Evolutionary conservation across 2,888 invertebrate species (phyloP), one percentile per base, ranked within the genome.

Genomic region (Subacronicta megacephala): DNA sequence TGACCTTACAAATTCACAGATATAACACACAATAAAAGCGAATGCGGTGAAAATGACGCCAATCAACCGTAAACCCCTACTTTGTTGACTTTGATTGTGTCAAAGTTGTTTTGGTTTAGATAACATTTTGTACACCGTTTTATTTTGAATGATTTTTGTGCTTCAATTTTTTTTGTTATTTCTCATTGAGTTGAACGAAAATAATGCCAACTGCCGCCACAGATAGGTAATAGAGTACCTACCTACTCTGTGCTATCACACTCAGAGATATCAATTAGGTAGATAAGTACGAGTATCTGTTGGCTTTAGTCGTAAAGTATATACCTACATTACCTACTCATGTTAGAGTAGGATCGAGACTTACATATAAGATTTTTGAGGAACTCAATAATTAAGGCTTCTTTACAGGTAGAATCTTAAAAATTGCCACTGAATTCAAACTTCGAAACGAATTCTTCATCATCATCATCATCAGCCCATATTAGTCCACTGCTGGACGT

Each of bases 1-100:
- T 85, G 86, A 89, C 86, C 87, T 90, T 88, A 88, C 81, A 74
- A 86, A 88, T 87, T 88, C 60, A 66, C 66, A 49, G 67, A 61
- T 72, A 67, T 62, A 70, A 61, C 59, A 65, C 65, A 68, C 65
- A 68, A 73, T 65, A 74, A 75, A 76, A 72, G 60, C 53, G 50
- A 72, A 62, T 69, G 50, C 55, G 68, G 77, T 66, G 76, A 80
- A 83, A 82, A 82, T 78, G 72, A 64, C 71, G 53, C 56, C 64
- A 68, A 60, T 77, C 73, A 74, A 68, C 75, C 73, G 77, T 61
- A 63, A 73, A 66, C 57, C 53, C 45, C 47, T 41, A 56, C 37
- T 57, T 59, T 33, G 41, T 36, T 61, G 62, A 63, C 52, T 59
- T 60, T 33, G 40, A 53, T 52, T 43, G 23, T 45, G 46, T 47